phyloP scores from a whole-genome alignment of 2,888 invertebrate species.

The Tenthredo livida region DNA sequence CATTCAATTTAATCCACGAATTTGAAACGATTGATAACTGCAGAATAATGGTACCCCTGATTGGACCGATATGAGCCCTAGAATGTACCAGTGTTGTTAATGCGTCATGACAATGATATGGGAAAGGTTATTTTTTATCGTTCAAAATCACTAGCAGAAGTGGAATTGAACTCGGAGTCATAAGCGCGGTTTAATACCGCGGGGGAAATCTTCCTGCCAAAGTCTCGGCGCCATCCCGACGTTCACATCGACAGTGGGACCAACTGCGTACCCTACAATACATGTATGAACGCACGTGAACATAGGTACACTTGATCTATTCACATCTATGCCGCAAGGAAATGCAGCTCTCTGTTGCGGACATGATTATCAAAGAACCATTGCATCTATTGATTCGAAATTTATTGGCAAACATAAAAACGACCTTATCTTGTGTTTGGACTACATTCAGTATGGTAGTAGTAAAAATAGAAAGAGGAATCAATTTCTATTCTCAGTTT shows the following conservation, averaged over 20 bases:
- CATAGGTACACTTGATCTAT: neutral
- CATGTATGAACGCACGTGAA: neutral
- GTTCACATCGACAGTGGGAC: neutral
- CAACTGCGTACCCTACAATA: neutral
- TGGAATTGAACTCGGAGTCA: neutral
- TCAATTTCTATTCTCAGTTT: neutral
- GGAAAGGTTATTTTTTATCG: neutral
- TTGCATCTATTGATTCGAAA: neutral
- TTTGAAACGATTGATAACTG: neutral
- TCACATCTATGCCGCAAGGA: neutral
- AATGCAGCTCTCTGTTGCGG: neutral
- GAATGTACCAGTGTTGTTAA: neutral
- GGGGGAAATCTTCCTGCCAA: conserved; percentile 1
- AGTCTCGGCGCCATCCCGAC: conserved; percentile 19
- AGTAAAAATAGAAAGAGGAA: neutral
- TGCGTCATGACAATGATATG: neutral
- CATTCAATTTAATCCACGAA: neutral
- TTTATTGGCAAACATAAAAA: neutral
- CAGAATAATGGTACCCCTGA: neutral
- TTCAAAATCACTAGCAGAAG: neutral
- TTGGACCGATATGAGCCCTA: neutral
- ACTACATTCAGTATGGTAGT: neutral
- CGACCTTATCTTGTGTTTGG: neutral
- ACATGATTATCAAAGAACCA: neutral
- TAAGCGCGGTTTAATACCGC: neutral